Base-by-base conservation (phyloP, 37 sponge, comb jelly and placozoan genomes). In the Geodia barretti region DNA sequence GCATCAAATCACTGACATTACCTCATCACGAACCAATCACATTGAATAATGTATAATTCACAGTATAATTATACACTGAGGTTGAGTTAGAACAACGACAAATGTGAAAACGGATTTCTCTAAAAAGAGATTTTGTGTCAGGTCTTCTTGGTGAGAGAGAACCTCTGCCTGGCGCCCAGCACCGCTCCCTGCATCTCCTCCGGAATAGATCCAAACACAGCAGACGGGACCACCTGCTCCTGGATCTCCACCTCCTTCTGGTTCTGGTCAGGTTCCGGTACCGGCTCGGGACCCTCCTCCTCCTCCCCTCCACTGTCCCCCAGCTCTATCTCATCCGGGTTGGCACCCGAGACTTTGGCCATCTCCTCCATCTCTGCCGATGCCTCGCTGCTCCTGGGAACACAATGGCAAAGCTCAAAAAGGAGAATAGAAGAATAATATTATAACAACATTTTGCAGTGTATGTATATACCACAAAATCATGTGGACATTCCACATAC, bases 261-360 rank as follows among this genome's bases (percentile, higher is more conserved):
- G 8, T 21, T 32, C 40, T 54, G 69, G 29, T 47, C 62, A 8
- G 75, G 75, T n/a, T n/a, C n/a, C n/a, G n/a, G n/a, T n/a, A n/a
- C n/a, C n/a, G n/a, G n/a, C 35, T 76, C 79, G 41, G 64, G 88
- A 41, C 72, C 85, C 25, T 75, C 82, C 38, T 39, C 82, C 26
- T 80, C 89, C 24, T 92, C 96, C 26, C 89, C 97, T 2, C 81
- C 97, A 63, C 91, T 91, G 32, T 90, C 92, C 8, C 84, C 97
- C 17, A 97, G 73, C 3, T 85, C 85, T 42, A 97, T 97, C 74
- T 97, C 97, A 74, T 97, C 97, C 17, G 97, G 97, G 73, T 97
- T 97, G 32, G 81, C 64, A 42, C n/a, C n/a, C n/a, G 84, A 39
- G 5, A 76, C 86, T 35, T 78, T 76, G 20, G 83, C 91, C 39